Base-by-base conservation (phyloP, 2,113 vertebrate species). In the Otus sunia region DNA sequence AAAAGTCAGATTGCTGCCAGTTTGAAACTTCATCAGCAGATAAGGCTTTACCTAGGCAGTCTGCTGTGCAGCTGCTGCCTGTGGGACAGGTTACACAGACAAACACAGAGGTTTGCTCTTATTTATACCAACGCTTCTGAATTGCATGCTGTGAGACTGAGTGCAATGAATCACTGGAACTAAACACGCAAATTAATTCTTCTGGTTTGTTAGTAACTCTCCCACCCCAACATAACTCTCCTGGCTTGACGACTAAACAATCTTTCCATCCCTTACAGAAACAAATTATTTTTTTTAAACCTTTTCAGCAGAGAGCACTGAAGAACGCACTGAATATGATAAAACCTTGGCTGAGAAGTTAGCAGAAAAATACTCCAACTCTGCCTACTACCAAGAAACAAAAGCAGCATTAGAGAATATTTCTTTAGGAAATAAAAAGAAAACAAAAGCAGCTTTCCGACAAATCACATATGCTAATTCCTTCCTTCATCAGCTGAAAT, bases 401-500 rank as follows among this genome's bases (percentile, higher is more conserved):
- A 98, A 97, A 95, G 94, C 77, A 12, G 96, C 98, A 19, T 88
- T 99, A 74, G 98, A 99, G 36, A 96, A 74, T 25, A 96, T 99
- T 52, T 62, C 96, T 43, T 43, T 36, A n/a, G 95, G 86, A n/a
- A 97, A 96, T 58, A 96, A 95, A 49, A 97, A 90, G 84, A 96
- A 94, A 67, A 92, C 62, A 16, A 86, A 32, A 3, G 10, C 58
- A 13, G 5, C 76, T 68, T 97, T 97, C 84, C 97, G 90, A 47
- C 98, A 98, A 86, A 98, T 98, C 94, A 98, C 98, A 2, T 99
- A 99, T 81, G 98, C 95, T 92, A 99, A 98, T 6, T 89, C 99
- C 56, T 99, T 99, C 97, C 69, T 94, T 26, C 99, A 99, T 30
- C 99, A 99, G 96, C 98, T 99, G 96, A 98, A 92, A 76, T 99